Conservation (phyloP, 2,888 invertebrate genomes). For the Tuberolachnus salignus region DNA sequence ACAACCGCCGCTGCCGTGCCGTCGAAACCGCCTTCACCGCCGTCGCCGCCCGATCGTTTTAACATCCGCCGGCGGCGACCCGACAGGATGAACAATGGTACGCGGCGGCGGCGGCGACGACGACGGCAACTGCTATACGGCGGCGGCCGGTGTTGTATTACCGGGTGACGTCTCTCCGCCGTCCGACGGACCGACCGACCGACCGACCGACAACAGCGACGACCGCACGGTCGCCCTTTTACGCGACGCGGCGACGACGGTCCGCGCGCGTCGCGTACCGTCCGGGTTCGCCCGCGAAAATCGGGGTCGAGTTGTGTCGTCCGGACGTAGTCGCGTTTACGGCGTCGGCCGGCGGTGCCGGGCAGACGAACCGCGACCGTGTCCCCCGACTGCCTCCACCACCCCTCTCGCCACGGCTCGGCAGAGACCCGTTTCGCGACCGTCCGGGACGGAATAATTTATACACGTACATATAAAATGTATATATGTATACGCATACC, state of each 20-base stretch:
- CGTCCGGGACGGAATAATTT: neutral
- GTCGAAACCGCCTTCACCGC: neutral
- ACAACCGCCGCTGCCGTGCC: neutral
- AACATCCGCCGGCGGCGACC: conserved; percentile 52
- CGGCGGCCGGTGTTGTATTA: conserved; percentile 36
- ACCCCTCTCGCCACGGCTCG: neutral
- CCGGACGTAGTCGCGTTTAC: neutral
- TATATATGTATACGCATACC: neutral
- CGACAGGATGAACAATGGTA: conserved; percentile 46
- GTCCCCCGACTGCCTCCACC: neutral
- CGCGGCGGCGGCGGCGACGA: conserved; percentile 23
- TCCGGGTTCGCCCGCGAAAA: neutral
- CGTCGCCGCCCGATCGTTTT: conserved; percentile 23
- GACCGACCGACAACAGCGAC: neutral
- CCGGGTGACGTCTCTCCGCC: conserved; percentile 42
- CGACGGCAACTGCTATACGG: neutral
- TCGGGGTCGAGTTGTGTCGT: neutral
- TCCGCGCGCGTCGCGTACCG: neutral
- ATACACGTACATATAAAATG: neutral
- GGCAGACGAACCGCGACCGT: neutral
- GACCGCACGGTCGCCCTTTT: conserved; percentile 19
- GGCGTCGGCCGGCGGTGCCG: too few species aligned
- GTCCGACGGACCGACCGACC: too few species aligned
- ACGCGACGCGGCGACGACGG: neutral
- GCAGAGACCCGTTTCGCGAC: neutral